Evolutionary conservation across 2,113 vertebrate species (phyloP), one percentile per base, ranked within the genome.

Genomic region (Marcusenius ussheri): DNA sequence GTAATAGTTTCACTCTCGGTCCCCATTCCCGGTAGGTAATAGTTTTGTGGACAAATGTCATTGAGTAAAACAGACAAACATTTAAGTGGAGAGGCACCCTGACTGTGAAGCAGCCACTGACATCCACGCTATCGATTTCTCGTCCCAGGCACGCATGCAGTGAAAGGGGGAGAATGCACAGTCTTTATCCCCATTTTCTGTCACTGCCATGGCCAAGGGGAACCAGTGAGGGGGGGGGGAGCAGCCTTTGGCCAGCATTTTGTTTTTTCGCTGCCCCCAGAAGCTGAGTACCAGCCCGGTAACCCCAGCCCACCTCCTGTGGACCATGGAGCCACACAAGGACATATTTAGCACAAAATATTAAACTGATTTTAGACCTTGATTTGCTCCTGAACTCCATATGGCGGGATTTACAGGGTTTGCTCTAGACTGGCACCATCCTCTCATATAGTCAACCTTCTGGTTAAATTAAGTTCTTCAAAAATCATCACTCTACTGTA

Each of bases 31-130:
- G 47, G 90, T 93, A 93, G 94, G 91, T 95, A 94, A 93, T 93
- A 94, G 94, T 95, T 95, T 70, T 95, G 95, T 93, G 89, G 92
- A 90, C 88, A 93, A 93, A 93, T 95, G 95, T 95, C 95, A 95
- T 93, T 95, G 95, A 95, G 95, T 95, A 95, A 95, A 96, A 95
- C 92, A 94, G 94, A 95, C 94, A 94, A 95, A 96, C 95, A 95
- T 96, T 95, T 95, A 96, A 93, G 92, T 93, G 66, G 91, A 93
- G 93, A 90, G 93, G 93, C 92, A 94, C 91, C 91, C 91, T 92
- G 95, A 96, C 94, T 96, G 94, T 95, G 94, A 96, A 96, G 95
- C 93, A 95, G 93, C 93, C 93, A 93, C 91, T 92, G 93, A 93
- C 94, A 94, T 92, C 93, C 90, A 91, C 90, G 56, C 91, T 92